Evolutionary conservation across 2,113 vertebrate genomes (phyloP).

Genomic region (Calidris pygmaea): DNA sequence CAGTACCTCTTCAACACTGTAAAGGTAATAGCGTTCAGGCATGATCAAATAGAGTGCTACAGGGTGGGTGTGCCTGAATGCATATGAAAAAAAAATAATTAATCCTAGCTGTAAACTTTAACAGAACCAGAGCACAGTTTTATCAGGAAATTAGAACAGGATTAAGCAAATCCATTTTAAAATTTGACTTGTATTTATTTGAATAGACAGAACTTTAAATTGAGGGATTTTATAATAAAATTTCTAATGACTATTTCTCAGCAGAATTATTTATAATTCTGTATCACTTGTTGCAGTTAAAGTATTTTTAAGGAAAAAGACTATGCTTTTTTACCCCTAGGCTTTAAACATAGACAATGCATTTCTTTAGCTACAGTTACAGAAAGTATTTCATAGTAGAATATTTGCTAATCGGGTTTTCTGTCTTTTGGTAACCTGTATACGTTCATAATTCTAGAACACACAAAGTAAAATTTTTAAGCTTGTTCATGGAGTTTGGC

Average conservation of each 20-base stretch:
- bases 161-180: background rate
- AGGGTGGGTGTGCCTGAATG: background rate
- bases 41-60: background rate
- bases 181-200: background rate
- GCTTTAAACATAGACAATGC: background rate
- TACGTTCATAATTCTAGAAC: background rate
- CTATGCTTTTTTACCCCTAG: background rate
- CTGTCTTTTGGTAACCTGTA: background rate
- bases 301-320: background rate
- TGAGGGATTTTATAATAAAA: background rate
- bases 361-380: background rate
- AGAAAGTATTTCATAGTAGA: background rate
- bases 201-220: background rate
- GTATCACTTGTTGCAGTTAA: background rate
- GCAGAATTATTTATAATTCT: background rate
- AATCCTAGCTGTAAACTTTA: background rate
- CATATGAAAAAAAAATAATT: background rate
- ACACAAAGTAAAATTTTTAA: background rate
- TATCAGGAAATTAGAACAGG: background rate
- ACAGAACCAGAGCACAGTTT: background rate
- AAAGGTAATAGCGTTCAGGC: background rate
- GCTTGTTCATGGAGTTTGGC: background rate
- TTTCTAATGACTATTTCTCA: background rate
- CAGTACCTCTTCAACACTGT: background rate
- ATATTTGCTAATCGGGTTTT: background rate